Evolutionary conservation across 2,797 vertebrate genomes (phyloP), one percentile per base, ranked within the genome.

Genomic region (Chrosomus eos): DNA sequence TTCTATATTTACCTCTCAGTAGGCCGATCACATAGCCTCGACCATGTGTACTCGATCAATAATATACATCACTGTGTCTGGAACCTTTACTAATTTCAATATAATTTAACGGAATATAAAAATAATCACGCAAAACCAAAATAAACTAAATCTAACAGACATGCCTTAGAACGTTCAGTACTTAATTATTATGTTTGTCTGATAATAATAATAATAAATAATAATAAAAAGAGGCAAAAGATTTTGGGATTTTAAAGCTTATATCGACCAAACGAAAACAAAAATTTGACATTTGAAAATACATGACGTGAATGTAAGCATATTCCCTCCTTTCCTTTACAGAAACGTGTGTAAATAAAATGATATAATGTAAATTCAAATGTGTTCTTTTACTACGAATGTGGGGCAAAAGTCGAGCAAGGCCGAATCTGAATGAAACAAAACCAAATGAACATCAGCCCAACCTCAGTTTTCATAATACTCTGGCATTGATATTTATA

Each of bases 1-100:
- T 91, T 93, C 88, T 91, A 90, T 92, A 85, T 93, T 94, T 90
- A 91, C 92, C 87, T 87, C 86, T 91, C 83, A 87, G 88, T 18
- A 85, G 87, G 91, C 90, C 88, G 92, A 91, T 90, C 92, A 88
- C 93, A 89, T 90, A 90, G 87, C 67, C 88, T 92, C 90, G 89
- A 91, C 88, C 79, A 78, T 81, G 89, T 77, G 88, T 90, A 89
- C 67, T 62, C 13, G 87, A 93, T 95, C 93, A 88, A 94, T 94
- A 92, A 83, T 87, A 89, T 40, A 28, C 62, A 60, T 38, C 60
- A 85, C 72, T 66, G 28, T 40, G 75, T 89, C 64, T 84, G 31
- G 28, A 79, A 75, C 80, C 73, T 58, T 68, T 31, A 81, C 78
- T 83, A 51, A 81, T 85, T 85, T 31, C 40, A 77, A 73, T 84